Base-by-base conservation (phyloP, 2,113 vertebrate species). In the Lonchura striata region DNA sequence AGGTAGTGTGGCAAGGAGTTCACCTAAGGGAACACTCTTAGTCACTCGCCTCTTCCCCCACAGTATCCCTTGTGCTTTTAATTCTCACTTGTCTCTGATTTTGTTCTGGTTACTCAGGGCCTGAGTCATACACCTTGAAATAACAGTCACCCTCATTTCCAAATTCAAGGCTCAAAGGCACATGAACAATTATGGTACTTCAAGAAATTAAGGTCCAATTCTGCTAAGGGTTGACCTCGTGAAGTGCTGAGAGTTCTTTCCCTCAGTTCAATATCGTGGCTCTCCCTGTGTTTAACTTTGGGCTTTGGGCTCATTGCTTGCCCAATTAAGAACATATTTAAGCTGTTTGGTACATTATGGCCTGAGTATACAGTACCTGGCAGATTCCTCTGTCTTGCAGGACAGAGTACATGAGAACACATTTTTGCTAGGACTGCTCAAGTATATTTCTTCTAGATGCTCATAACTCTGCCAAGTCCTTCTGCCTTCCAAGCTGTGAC, bases 1-100 rank as follows among this genome's bases (percentile, higher is more conserved):
- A 91, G 44, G 72, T 82, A 83, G 39, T 19, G 20, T 47, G 91
- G 76, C 56, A 54, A 72, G 30, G 65, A 83, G 72, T 71, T 94
- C 88, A 96, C 64, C 47, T 35, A 76, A 86, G 68, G 75, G 86
- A 93, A 86, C 44, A 15, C 22, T 93, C 86, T 88, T 92, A 91
- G 66, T 78, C 1, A 0, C 82, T 90, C 54, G 5, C 50, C 41
- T 71, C 77, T 90, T 92, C 86, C 68, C 60, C 47, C 71, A 50
- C 25, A 25, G 46, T 35, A 80, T 57, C 59, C 23, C 52, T 60
- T 59, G 33, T 31, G 6, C 52, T 88, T 83, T 82, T 86, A 37
- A 44, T 66, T 93, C 64, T 81, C 60, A 42, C 59, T 83, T 70
- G 25, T 61, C 57, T 92, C 79, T 86, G 86, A 88, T 63, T 86